phyloP scores from a whole-genome alignment of 2,113 vertebrate species.

The Meriones unguiculatus region DNA sequence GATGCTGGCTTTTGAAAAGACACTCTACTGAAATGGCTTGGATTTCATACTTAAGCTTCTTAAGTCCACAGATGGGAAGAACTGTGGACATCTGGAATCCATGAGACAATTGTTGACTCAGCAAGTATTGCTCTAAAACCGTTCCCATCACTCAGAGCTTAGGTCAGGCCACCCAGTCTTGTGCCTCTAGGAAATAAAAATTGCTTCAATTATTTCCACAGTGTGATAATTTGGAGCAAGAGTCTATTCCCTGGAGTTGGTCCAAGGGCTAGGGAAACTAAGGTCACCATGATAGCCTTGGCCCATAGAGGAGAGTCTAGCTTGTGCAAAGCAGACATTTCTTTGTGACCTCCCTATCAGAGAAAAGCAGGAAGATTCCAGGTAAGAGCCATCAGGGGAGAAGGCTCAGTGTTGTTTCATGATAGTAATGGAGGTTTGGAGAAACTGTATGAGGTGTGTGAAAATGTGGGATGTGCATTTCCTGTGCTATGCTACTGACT shows the following conservation, averaged over 20 bases:
- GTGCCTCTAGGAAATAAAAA: background rate
- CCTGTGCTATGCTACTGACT: background rate
- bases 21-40: background rate
- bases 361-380: background rate
- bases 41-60: background rate
- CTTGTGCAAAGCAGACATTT: no score
- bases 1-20: background rate
- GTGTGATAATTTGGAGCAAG: background rate
- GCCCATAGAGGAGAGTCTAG: background rate
- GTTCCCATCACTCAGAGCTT: background rate
- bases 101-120: background rate
- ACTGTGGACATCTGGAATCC: background rate
- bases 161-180: background rate
- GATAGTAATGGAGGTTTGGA: background rate
- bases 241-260: background rate
- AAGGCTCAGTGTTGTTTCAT: background rate
- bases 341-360: background rate
- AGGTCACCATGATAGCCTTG: no score
- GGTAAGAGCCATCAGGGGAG: background rate
- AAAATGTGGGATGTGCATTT: accelerated
- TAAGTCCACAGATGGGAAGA: background rate
- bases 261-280: background rate
- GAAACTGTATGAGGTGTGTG: accelerated
- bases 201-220: background rate
- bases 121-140: background rate